Base-by-base conservation (phyloP, 2,888 invertebrate species). In the Synergus japonicus region DNA sequence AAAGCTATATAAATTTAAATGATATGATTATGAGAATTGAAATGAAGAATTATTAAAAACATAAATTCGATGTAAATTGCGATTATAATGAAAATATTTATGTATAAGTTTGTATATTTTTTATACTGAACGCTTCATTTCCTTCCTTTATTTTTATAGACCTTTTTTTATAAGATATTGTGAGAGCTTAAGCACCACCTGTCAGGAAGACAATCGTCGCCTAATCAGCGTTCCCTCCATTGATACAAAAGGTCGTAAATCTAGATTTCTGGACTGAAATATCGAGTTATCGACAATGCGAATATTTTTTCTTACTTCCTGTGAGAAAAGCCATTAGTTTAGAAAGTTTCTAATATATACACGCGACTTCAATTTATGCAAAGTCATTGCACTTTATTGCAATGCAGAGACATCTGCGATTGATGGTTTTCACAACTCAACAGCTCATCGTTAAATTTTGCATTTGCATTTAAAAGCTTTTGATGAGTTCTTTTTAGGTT, bases 171-270 rank as follows among this genome's bases (percentile, higher is more conserved):
- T 60, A 22, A n/a, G 12, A 10, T 60, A 22, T 22, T 22, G 22
- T 60, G 12, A 1, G 60, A 22, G 22, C 60, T 10, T 9, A 60
- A 1, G 60, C 22, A 10, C 10, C n/a, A 60, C 10, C 22, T 60
- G 60, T 22, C 12, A 22, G 18, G 60, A 60, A 22, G 60, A 60
- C 60, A 60, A 22, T 60, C 22, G 10, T 60, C 5, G 60, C 22
- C 60, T 18, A 66, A 66, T 44, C 66, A 46, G 22, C 22, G 13
- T n/a, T 46, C 43, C 5, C 67, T 18, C 46, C 46, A 67, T 67
- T 67, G 44, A 29, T 67, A 7, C 67, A 67, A 46, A 67, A 67
- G 44, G 43, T 67, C 13, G 18, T 67, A 67, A 67, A 67, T 67
- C 22, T 13, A 4, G 2, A 67, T 7, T 15, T 66, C 37, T 43